phyloP scores from a whole-genome alignment of 2,797 vertebrate genomes.

The Sebastes trivittatus region DNA sequence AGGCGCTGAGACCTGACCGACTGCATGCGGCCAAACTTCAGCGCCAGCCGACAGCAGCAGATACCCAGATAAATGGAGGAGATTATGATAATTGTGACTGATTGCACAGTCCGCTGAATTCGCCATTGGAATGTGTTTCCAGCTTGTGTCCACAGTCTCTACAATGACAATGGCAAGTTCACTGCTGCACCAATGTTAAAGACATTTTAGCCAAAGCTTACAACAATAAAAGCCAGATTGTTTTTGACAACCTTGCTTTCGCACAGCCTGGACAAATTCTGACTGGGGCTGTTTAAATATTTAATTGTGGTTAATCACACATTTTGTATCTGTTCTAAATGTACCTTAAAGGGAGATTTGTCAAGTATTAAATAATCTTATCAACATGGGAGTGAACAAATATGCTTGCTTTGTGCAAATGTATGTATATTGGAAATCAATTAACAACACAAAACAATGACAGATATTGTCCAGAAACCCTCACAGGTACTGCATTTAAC shows the following conservation, averaged over 20 bases:
- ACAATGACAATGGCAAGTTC: not conserved
- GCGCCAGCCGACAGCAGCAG: constrained; percentile 14
- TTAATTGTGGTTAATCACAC: too few species aligned
- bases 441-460: too few species aligned
- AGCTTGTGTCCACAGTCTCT: constrained; percentile 6
- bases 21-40: not conserved
- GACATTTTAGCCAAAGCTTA: not conserved
- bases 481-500: too few species aligned
- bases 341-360: too few species aligned
- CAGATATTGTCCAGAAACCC: too few species aligned
- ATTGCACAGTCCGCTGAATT: constrained; percentile 30
- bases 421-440: too few species aligned
- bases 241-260: not conserved
- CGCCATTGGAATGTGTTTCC: constrained; percentile 1
- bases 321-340: too few species aligned
- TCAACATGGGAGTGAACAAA: too few species aligned
- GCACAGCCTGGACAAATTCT: not conserved
- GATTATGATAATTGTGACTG: constrained; percentile 35
- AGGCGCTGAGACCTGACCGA: constrained; percentile 20
- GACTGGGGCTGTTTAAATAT: too few species aligned
- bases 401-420: too few species aligned
- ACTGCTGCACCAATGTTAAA: not conserved
- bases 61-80: constrained; percentile 30
- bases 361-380: too few species aligned
- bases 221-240: not conserved